Base-by-base conservation (phyloP, 2,888 invertebrate species). In the Drosophila heteroneura region DNA sequence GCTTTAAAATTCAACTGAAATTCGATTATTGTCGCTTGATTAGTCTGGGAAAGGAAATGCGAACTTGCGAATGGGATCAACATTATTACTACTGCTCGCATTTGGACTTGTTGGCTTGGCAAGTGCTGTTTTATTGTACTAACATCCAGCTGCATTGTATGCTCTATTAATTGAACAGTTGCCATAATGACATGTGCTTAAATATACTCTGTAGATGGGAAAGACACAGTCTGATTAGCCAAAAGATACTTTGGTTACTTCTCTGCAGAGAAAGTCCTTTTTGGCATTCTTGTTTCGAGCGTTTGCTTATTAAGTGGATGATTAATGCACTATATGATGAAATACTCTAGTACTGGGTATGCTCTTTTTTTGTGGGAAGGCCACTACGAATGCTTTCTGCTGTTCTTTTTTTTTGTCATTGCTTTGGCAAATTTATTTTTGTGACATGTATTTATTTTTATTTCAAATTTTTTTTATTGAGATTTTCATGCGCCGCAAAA, bases 381-480 rank as follows among this genome's bases (percentile, higher is more conserved):
- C 63, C 79, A 47, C 52, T 60, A 41, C 60, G 6, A 35, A 51
- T 53, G 65, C 30, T 47, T 22, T 28, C 51, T 44, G 57, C 56
- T 74, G 60, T 35, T 61, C 12, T 32, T 33, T 47, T 26, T 59
- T 70, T 70, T 67, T 26, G 66, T 59, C 59, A 58, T 44, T 51
- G 58, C 76, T 62, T 19, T 59, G 51, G 28, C 30, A 22, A 63
- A 66, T 64, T 72, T 81, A 76, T 81, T 81, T 76, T 81, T 5
- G 66, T 69, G 53, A 44, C 41, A 56, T 19, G n/a, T 54, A 35
- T 54, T 47, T 73, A 65, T 58, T 68, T 73, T 68, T 72, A 69
- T 86, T 76, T 81, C 7, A 19, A 2, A 69, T 73, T 60, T 81
- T 79, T 74, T 64, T 53, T 54, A 5, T 75, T 74, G 56, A 61